Conservation (phyloP, 2,888 invertebrate genomes). For the Sesia apiformis region DNA sequence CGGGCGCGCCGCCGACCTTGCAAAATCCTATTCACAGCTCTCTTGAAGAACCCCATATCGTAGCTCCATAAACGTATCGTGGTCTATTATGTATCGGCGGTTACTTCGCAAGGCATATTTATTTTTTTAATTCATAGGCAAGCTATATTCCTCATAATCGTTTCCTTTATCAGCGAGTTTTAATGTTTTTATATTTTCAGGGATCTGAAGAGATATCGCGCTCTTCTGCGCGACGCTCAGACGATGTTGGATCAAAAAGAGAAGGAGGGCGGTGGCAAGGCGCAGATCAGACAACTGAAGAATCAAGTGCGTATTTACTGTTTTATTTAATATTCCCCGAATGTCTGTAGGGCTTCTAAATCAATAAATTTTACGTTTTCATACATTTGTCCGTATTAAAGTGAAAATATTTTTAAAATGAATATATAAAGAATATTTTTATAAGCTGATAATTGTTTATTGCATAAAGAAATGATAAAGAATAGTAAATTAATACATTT, state of each 20-base stretch:
- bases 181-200: slow-evolving; percentile 32
- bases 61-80: too few relatives aligned
- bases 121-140: too few relatives aligned
- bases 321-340: background rate
- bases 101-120: too few relatives aligned
- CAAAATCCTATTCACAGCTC: too few relatives aligned
- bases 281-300: slow-evolving; percentile 82
- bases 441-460: too few relatives aligned
- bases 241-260: slow-evolving; percentile 92
- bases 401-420: background rate
- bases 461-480: too few relatives aligned
- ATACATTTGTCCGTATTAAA: background rate
- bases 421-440: too few relatives aligned
- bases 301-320: slow-evolving; percentile 71
- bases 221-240: slow-evolving; percentile 92
- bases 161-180: too few relatives aligned
- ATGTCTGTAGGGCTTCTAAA: background rate
- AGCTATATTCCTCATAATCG: too few relatives aligned
- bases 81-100: too few relatives aligned
- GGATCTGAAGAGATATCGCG: slow-evolving; percentile 92
- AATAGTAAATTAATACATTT: background rate
- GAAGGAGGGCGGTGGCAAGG: slow-evolving; percentile 88
- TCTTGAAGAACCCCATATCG: too few relatives aligned
- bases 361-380: background rate
- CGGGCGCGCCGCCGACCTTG: too few relatives aligned